Evolutionary conservation across 2,113 vertebrate genomes (phyloP).

Genomic region (Micronycteris hirsuta): DNA sequence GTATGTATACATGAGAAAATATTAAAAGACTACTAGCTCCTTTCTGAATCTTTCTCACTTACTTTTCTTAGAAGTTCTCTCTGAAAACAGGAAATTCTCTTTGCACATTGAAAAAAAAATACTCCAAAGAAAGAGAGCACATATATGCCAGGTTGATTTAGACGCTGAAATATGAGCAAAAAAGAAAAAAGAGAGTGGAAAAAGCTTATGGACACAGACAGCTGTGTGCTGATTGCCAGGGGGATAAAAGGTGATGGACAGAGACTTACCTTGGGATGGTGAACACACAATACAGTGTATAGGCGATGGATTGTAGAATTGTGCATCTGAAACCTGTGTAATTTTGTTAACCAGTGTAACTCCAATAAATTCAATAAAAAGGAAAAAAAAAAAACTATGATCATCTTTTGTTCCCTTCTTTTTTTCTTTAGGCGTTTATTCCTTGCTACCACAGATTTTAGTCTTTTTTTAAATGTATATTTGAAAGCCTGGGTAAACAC

Average conservation of each 20-base stretch:
- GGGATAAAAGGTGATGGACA: too few relatives aligned
- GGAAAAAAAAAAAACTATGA: neutral
- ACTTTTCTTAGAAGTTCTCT: neutral
- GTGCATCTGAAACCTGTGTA: too few relatives aligned
- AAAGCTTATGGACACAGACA: too few relatives aligned
- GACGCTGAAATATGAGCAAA: neutral
- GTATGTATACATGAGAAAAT: neutral
- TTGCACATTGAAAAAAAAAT: neutral
- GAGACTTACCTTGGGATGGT: too few relatives aligned
- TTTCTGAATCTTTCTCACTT: neutral
- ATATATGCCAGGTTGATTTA: neutral
- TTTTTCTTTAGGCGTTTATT: neutral
- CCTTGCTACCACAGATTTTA: neutral
- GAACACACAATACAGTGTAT: too few relatives aligned
- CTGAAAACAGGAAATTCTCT: neutral
- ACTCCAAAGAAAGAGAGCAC: neutral
- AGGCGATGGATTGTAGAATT: too few relatives aligned
- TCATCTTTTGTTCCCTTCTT: neutral
- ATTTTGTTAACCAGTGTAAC: too few relatives aligned
- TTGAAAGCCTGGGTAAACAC: neutral
- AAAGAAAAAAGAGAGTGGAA: too few relatives aligned
- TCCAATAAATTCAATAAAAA: too few relatives aligned
- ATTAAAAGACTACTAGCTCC: neutral
- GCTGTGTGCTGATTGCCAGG: too few relatives aligned
- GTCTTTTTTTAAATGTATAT: constrained; percentile 23